These are phyloP conservation scores for Amblyopsis hoosieri DNA, from an alignment of 2,797 vertebrate genomes.

Conservation along the genomic window DNA sequence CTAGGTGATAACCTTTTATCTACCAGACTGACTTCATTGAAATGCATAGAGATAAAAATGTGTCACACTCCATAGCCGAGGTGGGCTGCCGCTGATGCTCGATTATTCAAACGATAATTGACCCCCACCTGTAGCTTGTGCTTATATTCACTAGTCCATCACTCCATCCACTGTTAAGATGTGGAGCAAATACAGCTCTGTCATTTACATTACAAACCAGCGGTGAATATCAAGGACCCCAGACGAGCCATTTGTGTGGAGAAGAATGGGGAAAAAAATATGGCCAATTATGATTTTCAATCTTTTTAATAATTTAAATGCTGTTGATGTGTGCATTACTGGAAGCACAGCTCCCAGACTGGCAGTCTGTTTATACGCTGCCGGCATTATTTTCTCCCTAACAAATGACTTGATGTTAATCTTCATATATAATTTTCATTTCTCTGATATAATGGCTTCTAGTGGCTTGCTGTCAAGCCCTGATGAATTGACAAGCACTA, in stretches of 20 bases:
- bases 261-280: constrained; percentile 87
- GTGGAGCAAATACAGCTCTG: constrained; percentile 89
- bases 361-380: constrained; percentile 61
- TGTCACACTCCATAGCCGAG: constrained; percentile 94
- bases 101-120: constrained; percentile 99
- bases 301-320: constrained; percentile 86
- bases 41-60: constrained; percentile 99
- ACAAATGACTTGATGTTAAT: constrained; percentile 83
- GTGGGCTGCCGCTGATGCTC: constrained; percentile 88
- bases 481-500: constrained; percentile 79
- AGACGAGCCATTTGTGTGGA: constrained; percentile 80
- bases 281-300: constrained; percentile 90
- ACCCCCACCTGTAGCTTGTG: constrained; percentile 96
- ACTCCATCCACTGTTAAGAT: constrained; percentile 97
- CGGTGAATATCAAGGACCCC: constrained; percentile 93
- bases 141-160: constrained; percentile 96
- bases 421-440: constrained; percentile 81
- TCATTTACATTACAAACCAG: constrained; percentile 99
- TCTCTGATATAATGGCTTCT: constrained; percentile 77
- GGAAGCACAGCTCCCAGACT: constrained; percentile 69
- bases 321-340: constrained; percentile 80
- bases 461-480: constrained; percentile 75
- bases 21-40: constrained; percentile 99
- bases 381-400: constrained; percentile 70
- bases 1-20: constrained; percentile 99